phyloP scores from a whole-genome alignment of 2,113 vertebrate species.

The Sphyrna mokarran region DNA sequence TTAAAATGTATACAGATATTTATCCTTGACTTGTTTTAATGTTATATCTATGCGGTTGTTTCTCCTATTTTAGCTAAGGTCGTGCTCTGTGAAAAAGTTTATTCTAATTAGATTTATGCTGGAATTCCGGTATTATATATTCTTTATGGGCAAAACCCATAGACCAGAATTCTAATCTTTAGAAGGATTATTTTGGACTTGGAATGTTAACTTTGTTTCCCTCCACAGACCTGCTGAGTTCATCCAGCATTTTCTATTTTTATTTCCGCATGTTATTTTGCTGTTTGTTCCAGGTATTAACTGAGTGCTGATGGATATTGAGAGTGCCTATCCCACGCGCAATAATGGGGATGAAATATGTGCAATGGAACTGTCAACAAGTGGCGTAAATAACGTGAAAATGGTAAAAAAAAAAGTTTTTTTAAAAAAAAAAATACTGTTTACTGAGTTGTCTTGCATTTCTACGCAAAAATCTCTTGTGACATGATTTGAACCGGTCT shows the following conservation, averaged over 20 bases:
- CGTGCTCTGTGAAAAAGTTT: background rate
- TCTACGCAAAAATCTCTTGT: background rate
- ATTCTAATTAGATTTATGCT: background rate
- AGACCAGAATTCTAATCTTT: no score
- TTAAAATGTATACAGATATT: background rate
- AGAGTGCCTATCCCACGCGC: background rate
- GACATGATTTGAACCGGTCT: background rate
- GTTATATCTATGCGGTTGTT: background rate
- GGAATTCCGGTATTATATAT: background rate
- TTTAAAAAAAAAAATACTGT: background rate
- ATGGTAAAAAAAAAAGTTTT: background rate
- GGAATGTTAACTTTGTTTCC: no score
- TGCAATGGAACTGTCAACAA: background rate
- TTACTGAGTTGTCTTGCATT: background rate
- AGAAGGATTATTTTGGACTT: no score
- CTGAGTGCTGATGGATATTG: background rate
- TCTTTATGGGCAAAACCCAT: no score
- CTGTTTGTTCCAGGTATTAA: slow-evolving; percentile 1
- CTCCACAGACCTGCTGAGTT: no score
- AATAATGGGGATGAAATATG: background rate
- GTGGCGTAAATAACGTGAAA: background rate
- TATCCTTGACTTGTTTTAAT: background rate
- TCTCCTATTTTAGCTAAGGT: background rate
- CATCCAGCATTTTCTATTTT: no score
- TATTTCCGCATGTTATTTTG: background rate